A percentile compares a stretch with the other conserved stretches of the same genome.
phyloP scores from a whole-genome alignment of 2,797 vertebrate species.

The Acanthis flammea region DNA sequence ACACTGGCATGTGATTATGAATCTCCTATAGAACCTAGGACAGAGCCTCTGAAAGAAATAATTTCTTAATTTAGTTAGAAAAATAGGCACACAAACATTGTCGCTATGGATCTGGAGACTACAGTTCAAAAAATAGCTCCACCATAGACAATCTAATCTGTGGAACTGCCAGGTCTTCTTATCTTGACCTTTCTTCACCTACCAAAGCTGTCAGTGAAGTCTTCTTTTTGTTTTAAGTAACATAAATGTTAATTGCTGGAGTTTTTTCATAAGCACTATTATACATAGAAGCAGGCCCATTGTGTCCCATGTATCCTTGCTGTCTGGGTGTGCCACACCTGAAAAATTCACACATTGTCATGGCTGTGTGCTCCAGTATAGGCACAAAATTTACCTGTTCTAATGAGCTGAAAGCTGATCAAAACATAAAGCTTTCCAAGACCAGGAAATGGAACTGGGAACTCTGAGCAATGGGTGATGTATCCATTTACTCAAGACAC shows the following conservation, averaged over 20 bases:
- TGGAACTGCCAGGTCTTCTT: background rate
- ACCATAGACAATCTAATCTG: background rate
- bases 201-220: rapidly evolving
- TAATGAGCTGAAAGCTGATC: background rate
- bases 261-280: background rate
- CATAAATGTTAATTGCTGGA: rapidly evolving
- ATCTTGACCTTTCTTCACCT: background rate
- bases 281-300: background rate
- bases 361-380: background rate
- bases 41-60: background rate
- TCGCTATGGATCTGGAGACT: background rate
- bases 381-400: background rate
- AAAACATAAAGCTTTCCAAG: background rate
- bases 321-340: background rate
- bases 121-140: background rate
- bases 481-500: background rate
- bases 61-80: background rate
- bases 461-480: background rate
- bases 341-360: background rate
- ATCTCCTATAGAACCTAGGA: background rate
- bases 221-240: background rate
- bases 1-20: background rate
- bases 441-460: background rate
- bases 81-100: background rate
- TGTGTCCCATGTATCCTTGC: background rate